These are phyloP conservation scores for Anneissia japonica DNA, from an alignment of 35 echinoderm and acorn worm genomes.

Conservation along the genomic window DNA sequence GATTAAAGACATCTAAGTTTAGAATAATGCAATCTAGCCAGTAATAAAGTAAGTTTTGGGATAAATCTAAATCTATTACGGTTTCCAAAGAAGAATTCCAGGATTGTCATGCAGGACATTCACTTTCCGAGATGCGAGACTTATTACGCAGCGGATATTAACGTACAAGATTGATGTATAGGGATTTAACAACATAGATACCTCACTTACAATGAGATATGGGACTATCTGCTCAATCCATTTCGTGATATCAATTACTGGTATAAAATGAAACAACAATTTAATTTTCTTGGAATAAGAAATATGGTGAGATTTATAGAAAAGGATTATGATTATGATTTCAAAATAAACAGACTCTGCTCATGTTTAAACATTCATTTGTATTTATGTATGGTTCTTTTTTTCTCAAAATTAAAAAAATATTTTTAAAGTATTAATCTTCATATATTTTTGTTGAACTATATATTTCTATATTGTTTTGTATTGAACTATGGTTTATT, in stretches of 20 bases:
- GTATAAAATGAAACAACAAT: background rate
- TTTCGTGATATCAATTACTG: background rate
- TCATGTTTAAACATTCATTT: no score
- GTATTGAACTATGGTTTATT: no score
- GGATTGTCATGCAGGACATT: background rate
- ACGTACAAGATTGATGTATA: background rate
- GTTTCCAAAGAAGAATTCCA: background rate
- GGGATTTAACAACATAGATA: background rate
- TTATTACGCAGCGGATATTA: background rate
- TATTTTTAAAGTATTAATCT: no score
- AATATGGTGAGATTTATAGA: no score
- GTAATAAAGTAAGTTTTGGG: background rate
- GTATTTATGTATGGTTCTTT: no score
- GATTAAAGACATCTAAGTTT: slow-evolving; percentile 2
- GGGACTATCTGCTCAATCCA: background rate
- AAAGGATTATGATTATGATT: no score
- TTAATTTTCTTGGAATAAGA: no score
- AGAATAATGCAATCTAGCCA: background rate
- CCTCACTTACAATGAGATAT: background rate
- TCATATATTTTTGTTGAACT: no score
- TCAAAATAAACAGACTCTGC: no score
- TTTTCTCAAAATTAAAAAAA: no score
- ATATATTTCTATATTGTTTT: no score
- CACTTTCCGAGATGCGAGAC: background rate
- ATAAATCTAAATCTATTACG: background rate